Evolutionary conservation across 1,140 invertebrate species (phyloP).

Genomic region (Euwallacea fornicatus): DNA sequence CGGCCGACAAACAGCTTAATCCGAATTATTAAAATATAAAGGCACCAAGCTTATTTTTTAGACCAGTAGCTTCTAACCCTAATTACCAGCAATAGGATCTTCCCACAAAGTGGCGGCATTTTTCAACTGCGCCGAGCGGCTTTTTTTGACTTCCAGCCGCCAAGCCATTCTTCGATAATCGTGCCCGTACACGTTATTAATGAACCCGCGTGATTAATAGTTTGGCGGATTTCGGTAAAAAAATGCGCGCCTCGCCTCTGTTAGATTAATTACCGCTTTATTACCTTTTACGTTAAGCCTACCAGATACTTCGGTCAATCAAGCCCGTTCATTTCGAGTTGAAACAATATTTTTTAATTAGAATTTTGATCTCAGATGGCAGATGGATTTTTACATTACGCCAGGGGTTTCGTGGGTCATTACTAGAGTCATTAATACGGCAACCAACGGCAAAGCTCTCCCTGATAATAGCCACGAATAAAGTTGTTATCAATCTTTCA

Average conservation of each 20-base stretch:
- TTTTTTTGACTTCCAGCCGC: constrained; percentile 29
- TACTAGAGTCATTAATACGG: constrained; percentile 22
- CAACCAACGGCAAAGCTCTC: not conserved
- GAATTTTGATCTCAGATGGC: constrained; percentile 29
- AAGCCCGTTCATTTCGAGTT: constrained; percentile 30
- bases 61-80: constrained; percentile 28
- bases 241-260: constrained; percentile 35
- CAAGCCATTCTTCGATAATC: constrained; percentile 33
- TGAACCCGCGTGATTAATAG: constrained; percentile 36
- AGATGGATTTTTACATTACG: constrained; percentile 33
- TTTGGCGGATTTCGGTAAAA: constrained; percentile 37
- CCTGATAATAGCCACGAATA: too few relatives aligned
- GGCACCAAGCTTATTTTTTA: constrained; percentile 7
- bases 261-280: constrained; percentile 38
- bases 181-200: constrained; percentile 35
- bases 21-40: constrained; percentile 5
- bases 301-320: constrained; percentile 32
- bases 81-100: constrained; percentile 31
- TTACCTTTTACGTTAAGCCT: constrained; percentile 37
- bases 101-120: constrained; percentile 35
- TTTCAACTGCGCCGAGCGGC: constrained; percentile 29
- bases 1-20: not conserved
- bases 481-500: too few relatives aligned
- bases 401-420: constrained; percentile 17
- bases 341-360: constrained; percentile 37